Conservation (phyloP, 2,797 vertebrate genomes). For the Lacerta agilis region DNA sequence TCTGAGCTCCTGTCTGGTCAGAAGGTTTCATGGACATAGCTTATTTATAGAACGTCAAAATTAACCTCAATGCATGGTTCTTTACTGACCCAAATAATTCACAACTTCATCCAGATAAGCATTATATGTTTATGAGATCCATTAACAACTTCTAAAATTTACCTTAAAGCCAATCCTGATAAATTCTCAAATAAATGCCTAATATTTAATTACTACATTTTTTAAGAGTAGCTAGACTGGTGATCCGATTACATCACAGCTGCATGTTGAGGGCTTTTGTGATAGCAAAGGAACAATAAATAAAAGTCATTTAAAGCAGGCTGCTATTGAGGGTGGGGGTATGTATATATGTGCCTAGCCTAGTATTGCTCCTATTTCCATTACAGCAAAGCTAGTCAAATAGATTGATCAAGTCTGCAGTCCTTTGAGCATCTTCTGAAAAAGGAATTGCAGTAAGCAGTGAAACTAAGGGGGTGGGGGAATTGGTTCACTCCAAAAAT, state of each 20-base stretch:
- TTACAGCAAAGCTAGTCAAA: background rate
- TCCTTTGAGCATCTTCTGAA: background rate
- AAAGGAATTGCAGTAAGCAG: background rate
- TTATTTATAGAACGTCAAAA: too few relatives aligned
- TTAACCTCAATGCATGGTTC: background rate
- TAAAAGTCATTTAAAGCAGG: background rate
- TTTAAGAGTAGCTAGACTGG: background rate
- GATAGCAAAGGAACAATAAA: too few relatives aligned
- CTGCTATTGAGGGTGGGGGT: background rate
- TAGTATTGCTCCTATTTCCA: background rate
- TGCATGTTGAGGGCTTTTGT: background rate
- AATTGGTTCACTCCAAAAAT: too few relatives aligned
- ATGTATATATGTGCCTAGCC: background rate
- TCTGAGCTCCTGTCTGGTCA: too few relatives aligned
- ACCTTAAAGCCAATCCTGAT: background rate
- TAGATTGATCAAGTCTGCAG: background rate
- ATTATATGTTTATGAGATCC: background rate
- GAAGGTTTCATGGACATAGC: too few relatives aligned
- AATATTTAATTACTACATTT: too few relatives aligned
- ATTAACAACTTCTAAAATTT: background rate
- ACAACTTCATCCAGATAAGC: background rate
- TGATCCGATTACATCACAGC: background rate
- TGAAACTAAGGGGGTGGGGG: background rate
- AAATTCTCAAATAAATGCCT: too few relatives aligned
- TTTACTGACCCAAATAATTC: background rate